phyloP scores from a whole-genome alignment of 2,888 invertebrate genomes.

The Pristionchus entomophagus region DNA sequence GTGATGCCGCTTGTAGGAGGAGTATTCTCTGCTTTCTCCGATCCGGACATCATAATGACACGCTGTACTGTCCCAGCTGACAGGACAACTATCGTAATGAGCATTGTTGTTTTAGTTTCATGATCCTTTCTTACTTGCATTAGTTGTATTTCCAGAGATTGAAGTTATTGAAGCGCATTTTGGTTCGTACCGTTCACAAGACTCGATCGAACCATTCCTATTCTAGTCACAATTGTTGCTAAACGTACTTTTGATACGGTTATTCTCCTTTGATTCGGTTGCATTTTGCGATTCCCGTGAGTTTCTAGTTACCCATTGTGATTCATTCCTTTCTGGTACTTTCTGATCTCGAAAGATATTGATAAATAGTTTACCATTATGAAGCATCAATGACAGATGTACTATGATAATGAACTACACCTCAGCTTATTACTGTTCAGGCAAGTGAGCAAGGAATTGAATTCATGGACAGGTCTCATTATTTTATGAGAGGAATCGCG shows the following conservation, averaged over 20 bases:
- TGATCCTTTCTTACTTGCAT: no score
- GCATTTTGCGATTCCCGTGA: background rate
- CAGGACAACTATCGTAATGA: no score
- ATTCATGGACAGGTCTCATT: no score
- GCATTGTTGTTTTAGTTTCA: no score
- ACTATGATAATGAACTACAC: no score
- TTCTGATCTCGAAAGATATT: background rate
- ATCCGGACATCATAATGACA: slow-evolving; percentile 69
- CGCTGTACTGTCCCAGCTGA: slow-evolving; percentile 65
- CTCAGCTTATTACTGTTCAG: no score
- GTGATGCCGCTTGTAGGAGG: slow-evolving; percentile 31
- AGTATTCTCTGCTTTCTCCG: no score
- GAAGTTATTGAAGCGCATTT: background rate
- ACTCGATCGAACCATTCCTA: background rate
- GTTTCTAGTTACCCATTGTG: background rate
- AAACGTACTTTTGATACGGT: background rate
- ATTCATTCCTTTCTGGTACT: background rate
- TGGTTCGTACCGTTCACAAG: background rate
- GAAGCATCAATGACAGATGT: no score
- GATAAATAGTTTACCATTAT: background rate
- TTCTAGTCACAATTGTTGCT: background rate
- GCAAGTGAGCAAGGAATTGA: no score
- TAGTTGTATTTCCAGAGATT: background rate
- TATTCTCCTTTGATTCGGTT: background rate
- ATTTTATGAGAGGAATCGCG: no score